Base-by-base conservation (phyloP, 2,113 vertebrate species). In the Vulpes lagopus region DNA sequence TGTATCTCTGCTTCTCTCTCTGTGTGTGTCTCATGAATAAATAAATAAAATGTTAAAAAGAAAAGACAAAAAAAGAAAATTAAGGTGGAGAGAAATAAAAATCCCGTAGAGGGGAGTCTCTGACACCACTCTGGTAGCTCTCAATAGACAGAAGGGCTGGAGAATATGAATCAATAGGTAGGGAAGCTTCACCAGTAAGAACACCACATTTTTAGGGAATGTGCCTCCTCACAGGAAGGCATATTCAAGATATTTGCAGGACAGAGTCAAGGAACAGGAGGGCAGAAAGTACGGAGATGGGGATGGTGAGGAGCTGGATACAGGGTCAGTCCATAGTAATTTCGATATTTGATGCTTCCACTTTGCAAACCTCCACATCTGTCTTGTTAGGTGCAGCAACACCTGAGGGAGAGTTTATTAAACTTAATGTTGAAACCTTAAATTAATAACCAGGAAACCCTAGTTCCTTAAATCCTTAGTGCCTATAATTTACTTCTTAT, bases 221-320 rank as follows among this genome's bases (percentile, higher is more conserved):
- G 14, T 14, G 7, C 38, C 17, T 20, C 3, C 12, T 1, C 2
- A 5, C 4, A 30, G 23, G 43, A 59, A 81, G 51, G 32, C 14
- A 1, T 19, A 64, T 73, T 65, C 27, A 74, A 35, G 15, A 5
- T 30, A 23, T n/a, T 83, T n/a, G 8, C 27, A 35, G 27, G n/a
- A 43, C 51, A 9, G 8, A 19, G 17, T 10, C 12, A 0, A 2
- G 27, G 25, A 59, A 12, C 1, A 27, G 30, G 49, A 84, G 15
- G 9, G 1, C 38, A 83, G 65, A 60, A 81, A 59, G 84, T 19
- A 65, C 57, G 20, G 65, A n/a, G 11, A 8, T 1, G 65, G 38
- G 3, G 43, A 35, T 1, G 16, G 16, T 57, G 76, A 83, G 22
- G 25, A 27, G n/a, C 15, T 5, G 0, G 2, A 0, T 2, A 23